Base-by-base conservation (phyloP, 2,113 vertebrate genomes). In the Mustelus asterias region DNA sequence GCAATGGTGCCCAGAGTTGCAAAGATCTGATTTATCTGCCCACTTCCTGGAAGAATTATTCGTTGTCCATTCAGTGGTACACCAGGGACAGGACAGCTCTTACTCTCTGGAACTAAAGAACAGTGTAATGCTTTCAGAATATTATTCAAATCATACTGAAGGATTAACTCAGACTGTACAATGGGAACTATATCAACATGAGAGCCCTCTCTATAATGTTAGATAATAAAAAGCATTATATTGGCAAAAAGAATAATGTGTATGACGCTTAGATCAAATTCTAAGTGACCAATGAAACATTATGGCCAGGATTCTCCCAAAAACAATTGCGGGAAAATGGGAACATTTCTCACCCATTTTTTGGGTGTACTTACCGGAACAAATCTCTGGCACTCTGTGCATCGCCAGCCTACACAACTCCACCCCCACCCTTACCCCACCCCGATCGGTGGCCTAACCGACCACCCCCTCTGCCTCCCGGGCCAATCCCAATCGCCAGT, bases 51-150 rank as follows among this genome's bases (percentile, higher is more conserved):
- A 69, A 98, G 97, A 96, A 99, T 96, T 97, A 98, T 98, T 97
- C 98, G 98, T 97, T 99, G 98, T 41, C 99, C 99, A 96, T 99
- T 98, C 95, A 97, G 96, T 85, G 98, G 99, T 96, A 97, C 98
- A 70, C 98, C 98, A 60, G 98, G 99, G 95, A 98, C 97, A 94
- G 97, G 96, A 96, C 99, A 99, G 95, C 97, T 97, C 97, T 97
- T 98, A 97, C 98, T 98, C 97, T 98, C 97, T 96, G 98, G 97
- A 80, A 98, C 29, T 99, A 96, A 96, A 96, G 94, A 48, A 29
- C 41, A 54, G n/a, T 65, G 88, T 37, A 65, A 65, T 9, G n/a
- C 16, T 41, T 83, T 92, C 29, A 37, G 5, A 92, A 96, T 70
- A 96, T 4, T 85, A 6, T 24, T 70, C 20, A 6, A 96, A 96